Percentiles rank a stretch among this genome's conserved stretches.
Evolutionary conservation across 2,888 invertebrate species (phyloP).

Genomic region (Temnothorax ravouxi): DNA sequence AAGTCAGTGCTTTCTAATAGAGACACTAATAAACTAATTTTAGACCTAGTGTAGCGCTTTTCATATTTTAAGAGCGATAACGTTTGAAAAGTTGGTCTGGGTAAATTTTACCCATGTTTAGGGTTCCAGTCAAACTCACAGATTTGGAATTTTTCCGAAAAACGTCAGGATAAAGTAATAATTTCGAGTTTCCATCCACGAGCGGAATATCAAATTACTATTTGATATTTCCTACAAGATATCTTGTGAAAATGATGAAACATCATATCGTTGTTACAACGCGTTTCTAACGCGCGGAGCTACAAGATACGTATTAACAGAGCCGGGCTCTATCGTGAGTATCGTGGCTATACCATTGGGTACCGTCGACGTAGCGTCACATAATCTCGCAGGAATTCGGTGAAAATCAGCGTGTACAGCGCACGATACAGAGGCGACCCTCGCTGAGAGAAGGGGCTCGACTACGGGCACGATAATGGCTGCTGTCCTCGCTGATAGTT

Average conservation of each 20-base stretch:
- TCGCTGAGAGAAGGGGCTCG: constrained; percentile 62
- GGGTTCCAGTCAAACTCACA: too few species aligned
- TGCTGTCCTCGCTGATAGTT: constrained; percentile 69
- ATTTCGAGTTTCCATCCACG: not conserved
- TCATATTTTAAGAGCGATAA: too few species aligned
- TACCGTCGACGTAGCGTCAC: constrained; percentile 23
- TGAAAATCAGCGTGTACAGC: constrained; percentile 69
- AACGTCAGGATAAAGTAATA: not conserved
- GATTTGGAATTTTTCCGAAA: not conserved
- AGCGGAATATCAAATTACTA: not conserved
- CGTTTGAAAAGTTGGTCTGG: too few species aligned
- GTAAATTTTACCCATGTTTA: too few species aligned
- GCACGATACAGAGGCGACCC: constrained; percentile 65
- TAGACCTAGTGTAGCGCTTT: too few species aligned
- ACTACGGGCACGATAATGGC: constrained; percentile 45
- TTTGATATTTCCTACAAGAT: not conserved
- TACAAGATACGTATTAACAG: constrained; percentile 24
- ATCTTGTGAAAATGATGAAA: constrained; percentile 12
- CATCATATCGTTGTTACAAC: not conserved
- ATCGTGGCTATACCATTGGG: not conserved
- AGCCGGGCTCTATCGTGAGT: not conserved
- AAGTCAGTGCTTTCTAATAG: too few species aligned
- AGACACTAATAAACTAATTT: too few species aligned
- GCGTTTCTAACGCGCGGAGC: not conserved
- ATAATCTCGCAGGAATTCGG: constrained; percentile 70